Base-by-base conservation (phyloP, 1,140 invertebrate species). In the Brachionus rotundiformis region DNA sequence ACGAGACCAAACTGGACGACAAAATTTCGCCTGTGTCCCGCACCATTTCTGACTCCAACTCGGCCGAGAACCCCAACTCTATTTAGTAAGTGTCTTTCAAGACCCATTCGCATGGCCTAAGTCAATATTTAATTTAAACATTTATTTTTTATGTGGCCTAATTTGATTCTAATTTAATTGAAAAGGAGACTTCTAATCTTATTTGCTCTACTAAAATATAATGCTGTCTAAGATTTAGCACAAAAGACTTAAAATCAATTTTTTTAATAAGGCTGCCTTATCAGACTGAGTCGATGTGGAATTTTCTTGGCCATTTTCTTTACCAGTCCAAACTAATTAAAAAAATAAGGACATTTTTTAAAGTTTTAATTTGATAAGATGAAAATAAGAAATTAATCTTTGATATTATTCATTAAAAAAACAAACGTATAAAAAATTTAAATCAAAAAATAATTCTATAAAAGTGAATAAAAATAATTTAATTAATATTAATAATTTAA, bases 161-260 rank as follows among this genome's bases (percentile, higher is more conserved):
- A 63, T 63, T 63, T 63, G 61, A 63, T 63, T 63, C 29, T 63
- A 63, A 63, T 63, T 63, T 25, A 63, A 63, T 63, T 29, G 61
- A 63, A 63, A 63, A 19, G 7, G 47, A 25, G 47, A 54, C 47
- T 54, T 54, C 23, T 54, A 54, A 54, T 54, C 47, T 54, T 19
- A 54, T 54, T 54, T 54, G 47, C 19, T 54, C 47, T 54, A 54
- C 47, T 54, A 54, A 54, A 54, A 25, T 19, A 54, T 54, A 54
- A 54, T 54, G 47, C 47, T 54, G 47, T 54, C 47, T 54, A 54
- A 54, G 47, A 54, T 19, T 54, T 54, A 54, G 23, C 47, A 54
- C 47, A 25, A 54, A 23, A 16, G 47, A 54, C 19, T 54, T 54
- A 19, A 54, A 54, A 19, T 54, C 47, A 25, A 54, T 1, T 54